Conservation (phyloP, 2,797 vertebrate species). For the Eulemur rubriventer region DNA sequence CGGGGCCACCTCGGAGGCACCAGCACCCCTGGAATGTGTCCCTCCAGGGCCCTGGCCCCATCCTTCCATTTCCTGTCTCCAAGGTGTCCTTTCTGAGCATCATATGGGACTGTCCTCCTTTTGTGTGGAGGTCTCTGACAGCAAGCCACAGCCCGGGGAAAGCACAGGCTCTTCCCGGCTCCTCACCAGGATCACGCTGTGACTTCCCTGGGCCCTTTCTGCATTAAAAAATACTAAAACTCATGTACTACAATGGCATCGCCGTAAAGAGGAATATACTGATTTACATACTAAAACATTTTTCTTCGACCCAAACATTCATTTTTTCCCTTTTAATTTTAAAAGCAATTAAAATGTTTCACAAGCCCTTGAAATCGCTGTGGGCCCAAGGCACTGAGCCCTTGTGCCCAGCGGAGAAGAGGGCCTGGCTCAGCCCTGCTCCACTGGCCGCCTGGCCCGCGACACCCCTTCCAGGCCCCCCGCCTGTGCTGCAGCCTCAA, state of each 20-base stretch:
- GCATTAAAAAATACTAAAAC: too few species aligned
- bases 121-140: neutral
- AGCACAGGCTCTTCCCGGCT: fast-evolving
- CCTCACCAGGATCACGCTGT: fast-evolving
- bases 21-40: neutral
- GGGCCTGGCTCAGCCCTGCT: fast-evolving
- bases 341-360: neutral
- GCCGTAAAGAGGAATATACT: neutral
- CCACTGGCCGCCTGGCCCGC: fast-evolving
- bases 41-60: fast-evolving
- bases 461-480: fast-evolving
- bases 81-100: neutral
- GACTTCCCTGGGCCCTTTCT: fast-evolving
- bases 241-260: neutral
- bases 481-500: fast-evolving
- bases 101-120: fast-evolving
- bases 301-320: neutral
- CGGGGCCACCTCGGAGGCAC: too few species aligned
- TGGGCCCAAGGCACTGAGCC: fast-evolving
- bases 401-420: too few species aligned
- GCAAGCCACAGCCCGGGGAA: fast-evolving
- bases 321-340: neutral
- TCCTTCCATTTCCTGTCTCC: neutral
- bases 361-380: neutral
- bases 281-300: neutral